A percentile compares a stretch with the other conserved stretches of the same genome.
Conservation (phyloP, 2,888 invertebrate genomes). For the Caenorhabditis zanzibari region DNA sequence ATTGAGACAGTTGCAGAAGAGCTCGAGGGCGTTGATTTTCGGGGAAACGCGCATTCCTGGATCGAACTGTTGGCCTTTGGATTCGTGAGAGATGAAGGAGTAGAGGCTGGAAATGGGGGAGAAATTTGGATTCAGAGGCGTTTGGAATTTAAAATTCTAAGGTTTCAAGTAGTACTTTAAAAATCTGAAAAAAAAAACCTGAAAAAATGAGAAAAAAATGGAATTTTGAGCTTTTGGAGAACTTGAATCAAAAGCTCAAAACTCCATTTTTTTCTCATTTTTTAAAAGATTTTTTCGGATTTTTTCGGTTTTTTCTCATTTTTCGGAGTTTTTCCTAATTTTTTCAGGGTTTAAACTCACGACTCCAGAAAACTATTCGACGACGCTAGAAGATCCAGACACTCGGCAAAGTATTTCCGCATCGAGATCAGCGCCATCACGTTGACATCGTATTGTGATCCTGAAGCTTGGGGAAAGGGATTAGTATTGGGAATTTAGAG, state of each 20-base stretch:
- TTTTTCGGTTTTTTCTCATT: too few relatives aligned
- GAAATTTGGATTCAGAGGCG: not conserved
- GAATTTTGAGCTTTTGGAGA: too few relatives aligned
- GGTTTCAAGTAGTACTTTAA: too few relatives aligned
- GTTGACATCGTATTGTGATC: not conserved
- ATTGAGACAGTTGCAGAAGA: conserved; percentile 43
- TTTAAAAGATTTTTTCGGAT: too few relatives aligned
- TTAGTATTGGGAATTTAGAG: too few relatives aligned
- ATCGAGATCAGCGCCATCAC: conserved; percentile 27
- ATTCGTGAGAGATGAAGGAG: conserved; percentile 13
- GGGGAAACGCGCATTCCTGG: not conserved
- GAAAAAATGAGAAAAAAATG: too few relatives aligned
- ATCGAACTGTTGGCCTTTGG: not conserved
- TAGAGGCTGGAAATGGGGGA: conserved; percentile 31
- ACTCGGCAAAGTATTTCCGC: conserved; percentile 28
- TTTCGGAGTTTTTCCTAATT: too few relatives aligned
- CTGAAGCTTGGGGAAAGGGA: conserved; percentile 3
- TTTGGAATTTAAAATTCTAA: too few relatives aligned
- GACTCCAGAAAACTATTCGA: conserved; percentile 42
- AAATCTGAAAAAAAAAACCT: too few relatives aligned
- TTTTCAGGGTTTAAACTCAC: conserved; percentile 22
- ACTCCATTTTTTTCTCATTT: too few relatives aligned
- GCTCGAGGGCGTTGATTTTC: conserved; percentile 23
- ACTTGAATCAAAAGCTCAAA: too few relatives aligned
- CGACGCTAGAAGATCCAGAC: conserved; percentile 46